A percentile compares a stretch with the other conserved stretches of the same genome.
Evolutionary conservation across 2,797 vertebrate species (phyloP).

Genomic region (Pseudochaenichthys georgianus): DNA sequence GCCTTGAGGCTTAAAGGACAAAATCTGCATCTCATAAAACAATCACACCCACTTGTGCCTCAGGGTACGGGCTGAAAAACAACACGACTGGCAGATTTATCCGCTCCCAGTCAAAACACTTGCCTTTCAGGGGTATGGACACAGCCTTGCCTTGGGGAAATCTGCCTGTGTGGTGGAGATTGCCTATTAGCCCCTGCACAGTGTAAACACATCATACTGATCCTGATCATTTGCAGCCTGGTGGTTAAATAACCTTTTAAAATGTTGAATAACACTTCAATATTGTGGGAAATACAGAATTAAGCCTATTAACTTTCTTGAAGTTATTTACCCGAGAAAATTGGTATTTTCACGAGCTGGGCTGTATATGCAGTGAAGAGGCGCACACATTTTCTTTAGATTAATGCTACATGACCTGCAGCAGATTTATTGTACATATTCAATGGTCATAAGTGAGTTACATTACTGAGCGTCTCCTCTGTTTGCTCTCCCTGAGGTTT

Average conservation of each 20-base stretch:
- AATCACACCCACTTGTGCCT: constrained; percentile 43
- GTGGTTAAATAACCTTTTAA: not conserved
- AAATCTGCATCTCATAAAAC: constrained; percentile 75
- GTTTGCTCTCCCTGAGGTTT: too few relatives aligned
- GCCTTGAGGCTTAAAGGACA: constrained; percentile 54
- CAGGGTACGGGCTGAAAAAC: constrained; percentile 50
- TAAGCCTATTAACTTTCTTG: not conserved
- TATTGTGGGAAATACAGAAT: not conserved
- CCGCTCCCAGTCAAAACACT: constrained; percentile 27
- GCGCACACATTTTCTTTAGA: too few relatives aligned
- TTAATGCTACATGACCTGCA: too few relatives aligned
- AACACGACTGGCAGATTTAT: constrained; percentile 46
- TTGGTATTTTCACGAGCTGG: not conserved
- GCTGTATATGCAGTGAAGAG: too few relatives aligned
- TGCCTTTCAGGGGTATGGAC: constrained; percentile 30
- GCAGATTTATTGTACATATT: too few relatives aligned
- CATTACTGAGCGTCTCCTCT: too few relatives aligned
- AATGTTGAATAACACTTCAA: not conserved
- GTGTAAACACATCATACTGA: constrained; percentile 28
- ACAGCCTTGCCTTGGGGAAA: constrained; percentile 25
- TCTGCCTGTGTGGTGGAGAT: constrained; percentile 3
- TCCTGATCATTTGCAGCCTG: not conserved
- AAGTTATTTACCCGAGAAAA: too few relatives aligned
- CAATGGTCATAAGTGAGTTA: too few relatives aligned
- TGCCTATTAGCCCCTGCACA: constrained; percentile 5